Base-by-base conservation (phyloP, 1,140 invertebrate genomes). In the Listronotus oregonensis region DNA sequence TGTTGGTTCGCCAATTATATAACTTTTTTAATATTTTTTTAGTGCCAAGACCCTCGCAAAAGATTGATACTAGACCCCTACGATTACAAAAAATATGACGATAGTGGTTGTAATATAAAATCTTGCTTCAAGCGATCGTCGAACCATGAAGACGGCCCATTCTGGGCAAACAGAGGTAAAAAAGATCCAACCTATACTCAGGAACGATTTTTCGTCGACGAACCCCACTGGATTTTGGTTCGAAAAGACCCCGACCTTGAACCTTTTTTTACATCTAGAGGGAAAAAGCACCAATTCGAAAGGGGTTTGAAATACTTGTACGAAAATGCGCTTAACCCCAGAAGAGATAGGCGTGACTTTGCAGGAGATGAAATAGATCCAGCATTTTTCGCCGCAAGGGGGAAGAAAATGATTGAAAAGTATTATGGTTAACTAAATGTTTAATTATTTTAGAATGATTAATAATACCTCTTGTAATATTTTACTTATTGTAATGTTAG, bases 121-220 rank as follows among this genome's bases (percentile, higher is more conserved):
- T 61, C 34, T 10, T 75, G 72, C 52, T 39, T 70, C 1, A 71
- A 70, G 51, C 54, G 73, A 42, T 68, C 67, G 21, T 21, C 50
- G 12, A 43, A 42, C 21, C 66, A 71, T 44, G 73, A 78, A n/a
- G 47, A 68, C 14, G 75, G 74, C 0, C 75, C 76, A 21, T 78
- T 78, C 63, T 78, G 75, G 75, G 75, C 75, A 2, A 78, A 78
- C 47, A 58, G 76, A 42, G 76, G 75, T n/a, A 77, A 77, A 55
- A 75, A 72, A 52, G 71, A 75, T 64, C 71, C 72, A 0, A 67
- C 17, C 3, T 71, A 62, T 50, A 39, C 27, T 6, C 27, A 68
- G 46, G 67, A 65, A 9, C 58, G 32, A 11, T 46, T 77, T 31
- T 75, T 67, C 17, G 73, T 68, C 0, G 70, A 75, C 44, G 74